A percentile compares a stretch with the other conserved stretches of the same genome.
phyloP scores from a whole-genome alignment of 2,797 vertebrate species.

The Oceanodroma leucorhoa region DNA sequence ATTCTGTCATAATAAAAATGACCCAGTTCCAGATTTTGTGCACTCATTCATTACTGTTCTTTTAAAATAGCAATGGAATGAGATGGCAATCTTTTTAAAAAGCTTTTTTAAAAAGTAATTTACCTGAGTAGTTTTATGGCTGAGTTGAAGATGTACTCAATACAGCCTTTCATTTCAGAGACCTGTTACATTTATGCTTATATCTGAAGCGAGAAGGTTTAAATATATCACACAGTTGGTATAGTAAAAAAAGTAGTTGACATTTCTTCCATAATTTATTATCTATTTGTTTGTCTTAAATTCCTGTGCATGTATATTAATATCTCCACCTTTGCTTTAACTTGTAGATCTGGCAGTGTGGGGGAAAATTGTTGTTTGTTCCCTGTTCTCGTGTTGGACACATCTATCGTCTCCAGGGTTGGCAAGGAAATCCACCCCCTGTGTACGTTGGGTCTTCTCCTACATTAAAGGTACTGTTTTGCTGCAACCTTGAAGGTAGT shows the following conservation, averaged over 20 bases:
- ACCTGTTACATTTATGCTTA: not conserved
- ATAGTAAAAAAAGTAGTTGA: not conserved
- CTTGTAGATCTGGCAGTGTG: constrained; percentile 96
- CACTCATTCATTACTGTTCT: not conserved
- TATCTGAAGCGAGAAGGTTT: not conserved
- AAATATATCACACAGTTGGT: not conserved
- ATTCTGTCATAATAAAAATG: not conserved
- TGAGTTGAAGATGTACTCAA: not conserved
- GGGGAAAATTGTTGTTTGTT: constrained; percentile 93
- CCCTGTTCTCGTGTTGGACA: constrained; percentile 96
- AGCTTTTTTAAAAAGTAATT: not conserved
- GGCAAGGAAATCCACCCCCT: constrained; percentile 96
- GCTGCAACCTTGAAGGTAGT: not conserved
- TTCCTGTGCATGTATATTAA: not conserved
- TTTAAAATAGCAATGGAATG: not conserved
- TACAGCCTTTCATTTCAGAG: not conserved
- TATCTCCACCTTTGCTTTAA: not conserved
- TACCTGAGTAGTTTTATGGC: not conserved
- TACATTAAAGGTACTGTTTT: constrained; percentile 88
- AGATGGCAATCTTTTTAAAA: not conserved
- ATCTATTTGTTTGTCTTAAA: not conserved
- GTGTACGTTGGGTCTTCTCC: constrained; percentile 95
- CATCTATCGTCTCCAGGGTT: constrained; percentile 95
- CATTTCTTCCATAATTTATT: not conserved
- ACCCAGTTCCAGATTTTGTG: not conserved